Conservation (phyloP, 1,140 invertebrate species). For the Drosophila nannoptera region DNA sequence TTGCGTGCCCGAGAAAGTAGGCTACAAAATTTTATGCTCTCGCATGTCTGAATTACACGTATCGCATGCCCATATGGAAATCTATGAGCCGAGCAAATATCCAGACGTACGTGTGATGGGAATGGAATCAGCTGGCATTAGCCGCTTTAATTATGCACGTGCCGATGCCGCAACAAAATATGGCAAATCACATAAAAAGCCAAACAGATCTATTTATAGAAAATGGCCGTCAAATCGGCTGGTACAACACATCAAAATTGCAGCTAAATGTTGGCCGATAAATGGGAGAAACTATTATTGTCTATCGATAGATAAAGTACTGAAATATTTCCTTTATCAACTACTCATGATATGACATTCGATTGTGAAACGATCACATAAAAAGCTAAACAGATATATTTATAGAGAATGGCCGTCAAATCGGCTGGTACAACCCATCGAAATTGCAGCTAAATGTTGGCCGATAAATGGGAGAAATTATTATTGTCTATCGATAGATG, state of each 20-base stretch:
- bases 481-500: too few species aligned
- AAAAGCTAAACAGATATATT: slow-evolving; percentile 9
- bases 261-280: too few species aligned
- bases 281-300: too few species aligned
- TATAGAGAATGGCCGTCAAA: background rate
- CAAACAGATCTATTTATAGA: slow-evolving; percentile 5
- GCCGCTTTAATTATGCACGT: slow-evolving; percentile 31
- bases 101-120: slow-evolving; percentile 15
- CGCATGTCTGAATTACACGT: slow-evolving; percentile 61
- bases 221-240: background rate
- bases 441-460: too few species aligned
- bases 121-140: slow-evolving; percentile 40
- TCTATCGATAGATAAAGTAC: too few species aligned
- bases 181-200: slow-evolving; percentile 8
- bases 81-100: slow-evolving; percentile 22
- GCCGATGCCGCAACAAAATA: slow-evolving; percentile 1
- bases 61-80: slow-evolving; percentile 52
- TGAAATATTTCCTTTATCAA: too few species aligned
- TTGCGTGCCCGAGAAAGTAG: slow-evolving; percentile 42
- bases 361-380: too few species aligned
- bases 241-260: too few species aligned
- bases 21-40: slow-evolving; percentile 71
- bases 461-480: too few species aligned
- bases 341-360: too few species aligned
- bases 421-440: too few species aligned